phyloP scores from a whole-genome alignment of 2,797 vertebrate species.

The Acanthis flammea region DNA sequence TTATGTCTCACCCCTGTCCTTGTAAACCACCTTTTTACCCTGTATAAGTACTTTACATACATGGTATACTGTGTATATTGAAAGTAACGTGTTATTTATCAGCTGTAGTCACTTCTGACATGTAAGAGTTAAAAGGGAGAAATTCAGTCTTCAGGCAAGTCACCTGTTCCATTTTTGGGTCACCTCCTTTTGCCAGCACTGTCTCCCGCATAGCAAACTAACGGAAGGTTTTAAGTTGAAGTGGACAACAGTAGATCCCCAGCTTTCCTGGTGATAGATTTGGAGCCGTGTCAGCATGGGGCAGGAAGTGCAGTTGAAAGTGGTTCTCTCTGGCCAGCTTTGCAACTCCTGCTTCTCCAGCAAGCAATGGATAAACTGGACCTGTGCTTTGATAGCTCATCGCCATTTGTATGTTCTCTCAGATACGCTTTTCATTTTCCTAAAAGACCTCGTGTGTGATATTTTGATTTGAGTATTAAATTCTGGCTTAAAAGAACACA shows the following conservation, averaged over 20 bases:
- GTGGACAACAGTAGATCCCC: background rate
- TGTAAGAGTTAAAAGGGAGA: background rate
- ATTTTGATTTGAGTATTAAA: constrained; percentile 27
- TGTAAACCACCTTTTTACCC: background rate
- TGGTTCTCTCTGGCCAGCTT: background rate
- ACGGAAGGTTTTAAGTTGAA: background rate
- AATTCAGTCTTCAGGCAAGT: background rate
- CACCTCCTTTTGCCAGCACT: background rate
- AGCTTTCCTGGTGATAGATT: background rate
- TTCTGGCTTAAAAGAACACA: background rate
- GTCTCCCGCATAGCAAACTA: background rate
- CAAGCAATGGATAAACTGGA: constrained; percentile 17
- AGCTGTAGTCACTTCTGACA: background rate
- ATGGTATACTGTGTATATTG: background rate
- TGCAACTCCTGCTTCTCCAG: background rate
- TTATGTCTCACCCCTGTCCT: background rate
- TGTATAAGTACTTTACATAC: background rate
- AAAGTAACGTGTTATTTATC: background rate
- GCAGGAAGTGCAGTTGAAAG: background rate
- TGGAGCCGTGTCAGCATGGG: constrained; percentile 12
- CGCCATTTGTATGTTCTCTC: constrained; percentile 32
- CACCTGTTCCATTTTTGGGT: background rate
- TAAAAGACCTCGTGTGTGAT: background rate
- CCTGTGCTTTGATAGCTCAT: constrained; percentile 19
- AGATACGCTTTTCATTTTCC: background rate